A percentile compares a stretch with the other conserved stretches of the same genome.
phyloP scores from a whole-genome alignment of 2,888 invertebrate genomes.

The Aporophyla lueneburgensis region DNA sequence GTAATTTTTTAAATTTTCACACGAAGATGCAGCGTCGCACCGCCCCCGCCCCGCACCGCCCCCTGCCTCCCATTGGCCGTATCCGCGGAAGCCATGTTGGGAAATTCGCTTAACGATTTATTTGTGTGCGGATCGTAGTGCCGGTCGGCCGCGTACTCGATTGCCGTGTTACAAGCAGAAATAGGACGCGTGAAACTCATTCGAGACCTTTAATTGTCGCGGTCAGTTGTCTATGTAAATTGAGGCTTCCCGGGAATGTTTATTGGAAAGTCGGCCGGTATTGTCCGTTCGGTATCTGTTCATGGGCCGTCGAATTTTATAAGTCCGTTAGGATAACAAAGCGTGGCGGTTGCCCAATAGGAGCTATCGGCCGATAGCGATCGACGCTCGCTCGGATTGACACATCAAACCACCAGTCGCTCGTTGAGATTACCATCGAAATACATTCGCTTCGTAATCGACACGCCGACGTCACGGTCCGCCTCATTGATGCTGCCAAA shows the following conservation, averaged over 20 bases:
- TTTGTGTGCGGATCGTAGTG: conserved; percentile 82
- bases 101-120: conserved; percentile 87
- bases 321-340: conserved; percentile 89
- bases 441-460: conserved; percentile 86
- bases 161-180: conserved; percentile 76
- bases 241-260: conserved; percentile 67
- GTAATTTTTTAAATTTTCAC: conserved; percentile 84
- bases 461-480: conserved; percentile 84
- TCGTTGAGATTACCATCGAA: conserved; percentile 85
- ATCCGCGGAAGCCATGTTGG: conserved; percentile 87
- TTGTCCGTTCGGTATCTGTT: conserved; percentile 76
- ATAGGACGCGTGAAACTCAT: conserved; percentile 76
- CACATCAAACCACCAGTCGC: conserved; percentile 87
- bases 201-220: conserved; percentile 72
- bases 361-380: conserved; percentile 86
- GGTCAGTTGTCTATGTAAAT: conserved; percentile 67
- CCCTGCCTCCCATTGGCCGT: conserved; percentile 78
- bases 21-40: conserved; percentile 78
- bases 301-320: conserved; percentile 83
- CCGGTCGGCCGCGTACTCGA: conserved; percentile 74
- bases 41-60: conserved; percentile 75
- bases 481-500: conserved; percentile 81
- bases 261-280: conserved; percentile 76
- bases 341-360: conserved; percentile 88
- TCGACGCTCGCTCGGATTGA: conserved; percentile 86